phyloP scores from a whole-genome alignment of 2,113 vertebrate species.

The Climacteris rufus region DNA sequence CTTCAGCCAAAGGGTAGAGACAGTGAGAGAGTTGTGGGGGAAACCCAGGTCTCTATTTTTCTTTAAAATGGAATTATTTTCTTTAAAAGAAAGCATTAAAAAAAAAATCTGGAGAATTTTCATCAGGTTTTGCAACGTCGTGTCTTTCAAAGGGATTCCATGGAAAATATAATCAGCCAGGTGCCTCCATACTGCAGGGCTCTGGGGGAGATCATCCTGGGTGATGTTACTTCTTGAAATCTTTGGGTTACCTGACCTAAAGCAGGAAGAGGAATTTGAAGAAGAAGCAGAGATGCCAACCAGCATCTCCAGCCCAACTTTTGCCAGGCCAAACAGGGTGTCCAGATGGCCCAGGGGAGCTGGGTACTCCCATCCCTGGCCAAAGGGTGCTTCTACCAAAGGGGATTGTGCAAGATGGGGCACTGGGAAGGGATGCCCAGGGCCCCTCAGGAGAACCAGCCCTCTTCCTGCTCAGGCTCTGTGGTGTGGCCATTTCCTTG shows the following conservation, averaged over 20 bases:
- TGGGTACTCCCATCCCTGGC: background rate
- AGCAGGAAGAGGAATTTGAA: background rate
- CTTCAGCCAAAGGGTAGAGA: background rate
- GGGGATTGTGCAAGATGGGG: rapidly evolving
- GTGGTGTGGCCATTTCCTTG: constrained; percentile 25
- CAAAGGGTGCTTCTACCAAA: rapidly evolving
- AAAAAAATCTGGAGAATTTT: background rate
- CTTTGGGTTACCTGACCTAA: background rate
- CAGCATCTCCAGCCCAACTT: background rate
- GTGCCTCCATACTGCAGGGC: background rate
- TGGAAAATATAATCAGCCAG: background rate
- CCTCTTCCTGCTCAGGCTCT: constrained; percentile 14
- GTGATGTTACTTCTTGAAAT: background rate
- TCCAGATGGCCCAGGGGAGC: background rate
- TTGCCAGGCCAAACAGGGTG: background rate
- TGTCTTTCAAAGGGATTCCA: background rate
- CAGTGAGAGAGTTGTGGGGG: background rate
- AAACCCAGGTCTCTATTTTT: background rate
- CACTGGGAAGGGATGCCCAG: background rate
- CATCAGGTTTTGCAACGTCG: background rate
- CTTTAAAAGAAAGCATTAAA: background rate
- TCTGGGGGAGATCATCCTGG: background rate
- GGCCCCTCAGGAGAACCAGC: background rate
- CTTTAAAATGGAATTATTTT: background rate
- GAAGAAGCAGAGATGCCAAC: background rate